Conservation (phyloP, 2,797 vertebrate genomes). For the Ciconia nigra region DNA sequence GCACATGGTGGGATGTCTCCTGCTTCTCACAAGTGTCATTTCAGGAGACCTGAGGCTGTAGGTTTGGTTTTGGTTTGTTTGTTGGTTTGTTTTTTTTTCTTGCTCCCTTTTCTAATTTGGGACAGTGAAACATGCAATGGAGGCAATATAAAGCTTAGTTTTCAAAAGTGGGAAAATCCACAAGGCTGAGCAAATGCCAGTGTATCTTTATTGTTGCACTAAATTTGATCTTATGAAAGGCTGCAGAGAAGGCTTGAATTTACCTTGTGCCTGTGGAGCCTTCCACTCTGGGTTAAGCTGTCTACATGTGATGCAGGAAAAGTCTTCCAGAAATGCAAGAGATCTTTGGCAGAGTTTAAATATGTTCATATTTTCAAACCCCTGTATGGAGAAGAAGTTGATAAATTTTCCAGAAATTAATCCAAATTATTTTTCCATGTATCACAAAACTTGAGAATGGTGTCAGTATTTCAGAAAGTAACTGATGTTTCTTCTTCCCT, state of each 20-base stretch:
- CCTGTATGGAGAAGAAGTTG: neutral
- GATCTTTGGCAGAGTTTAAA: neutral
- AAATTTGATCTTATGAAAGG: neutral
- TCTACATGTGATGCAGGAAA: neutral
- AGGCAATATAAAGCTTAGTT: neutral
- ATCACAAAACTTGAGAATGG: neutral
- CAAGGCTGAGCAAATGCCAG: neutral
- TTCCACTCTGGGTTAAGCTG: neutral
- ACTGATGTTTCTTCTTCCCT: neutral
- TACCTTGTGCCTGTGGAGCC: neutral
- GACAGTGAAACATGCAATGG: neutral
- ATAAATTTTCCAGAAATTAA: neutral
- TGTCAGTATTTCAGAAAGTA: neutral
- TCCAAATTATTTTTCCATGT: neutral
- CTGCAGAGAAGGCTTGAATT: neutral
- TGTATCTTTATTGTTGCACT: neutral
- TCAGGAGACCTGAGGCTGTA: neutral
- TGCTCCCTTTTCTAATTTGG: neutral
- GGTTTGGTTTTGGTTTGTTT: neutral
- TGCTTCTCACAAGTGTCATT: neutral
- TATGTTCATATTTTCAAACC: neutral
- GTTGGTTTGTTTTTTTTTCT: neutral
- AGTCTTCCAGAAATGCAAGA: neutral
- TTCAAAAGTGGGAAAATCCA: neutral
- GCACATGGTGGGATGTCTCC: neutral